Conservation (phyloP, 2,113 vertebrate genomes). For the Oreotrochilus melanogaster region DNA sequence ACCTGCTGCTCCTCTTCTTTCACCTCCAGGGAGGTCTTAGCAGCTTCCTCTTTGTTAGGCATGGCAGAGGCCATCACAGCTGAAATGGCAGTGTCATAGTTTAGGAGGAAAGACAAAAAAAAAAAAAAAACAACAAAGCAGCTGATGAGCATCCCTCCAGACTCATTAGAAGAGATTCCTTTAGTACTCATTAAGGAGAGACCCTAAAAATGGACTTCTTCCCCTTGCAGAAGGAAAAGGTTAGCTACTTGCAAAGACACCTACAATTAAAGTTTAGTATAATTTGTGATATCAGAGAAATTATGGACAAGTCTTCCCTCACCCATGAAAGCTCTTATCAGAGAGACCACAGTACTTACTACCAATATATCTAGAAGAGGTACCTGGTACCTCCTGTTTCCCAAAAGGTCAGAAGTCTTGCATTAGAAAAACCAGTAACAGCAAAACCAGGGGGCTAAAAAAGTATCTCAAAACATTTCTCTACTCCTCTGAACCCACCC, state of each 20-base stretch:
- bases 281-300: background rate
- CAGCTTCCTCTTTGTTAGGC: background rate
- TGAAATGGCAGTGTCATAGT: background rate
- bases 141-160: fast-evolving
- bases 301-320: background rate
- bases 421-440: fast-evolving
- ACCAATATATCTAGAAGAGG: background rate
- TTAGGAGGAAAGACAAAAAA: background rate
- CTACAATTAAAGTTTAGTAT: background rate
- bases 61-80: conserved; percentile 22
- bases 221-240: fast-evolving
- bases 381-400: background rate
- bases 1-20: conserved; percentile 9
- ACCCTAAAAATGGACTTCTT: fast-evolving
- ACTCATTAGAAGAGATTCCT: background rate
- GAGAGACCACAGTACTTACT: too few relatives aligned
- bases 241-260: background rate
- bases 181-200: background rate
- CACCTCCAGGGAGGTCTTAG: background rate
- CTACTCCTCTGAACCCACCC: background rate
- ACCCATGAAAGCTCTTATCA: background rate
- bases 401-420: background rate
- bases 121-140: background rate
- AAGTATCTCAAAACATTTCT: background rate
- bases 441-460: fast-evolving